Evolutionary conservation across 2,797 vertebrate genomes (phyloP).

Genomic region (Anguilla marmorata): DNA sequence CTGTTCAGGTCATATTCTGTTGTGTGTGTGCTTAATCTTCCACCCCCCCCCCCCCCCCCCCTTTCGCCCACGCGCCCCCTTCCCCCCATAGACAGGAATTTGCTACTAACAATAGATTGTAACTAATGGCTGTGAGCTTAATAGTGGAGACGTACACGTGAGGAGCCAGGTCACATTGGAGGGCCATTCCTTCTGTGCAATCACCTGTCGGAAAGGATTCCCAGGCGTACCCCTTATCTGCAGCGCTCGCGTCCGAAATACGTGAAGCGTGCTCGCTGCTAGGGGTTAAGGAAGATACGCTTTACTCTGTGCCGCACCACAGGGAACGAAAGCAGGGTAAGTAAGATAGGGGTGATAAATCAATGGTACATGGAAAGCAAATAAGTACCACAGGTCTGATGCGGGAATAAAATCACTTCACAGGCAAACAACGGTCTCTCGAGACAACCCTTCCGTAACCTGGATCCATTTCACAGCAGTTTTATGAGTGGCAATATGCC

Average conservation of each 20-base stretch:
- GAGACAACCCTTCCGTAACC: not conserved
- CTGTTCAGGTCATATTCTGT: not conserved
- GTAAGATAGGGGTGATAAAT: not conserved
- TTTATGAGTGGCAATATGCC: not conserved
- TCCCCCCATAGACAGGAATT: not conserved
- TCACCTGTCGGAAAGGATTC: conserved; percentile 15
- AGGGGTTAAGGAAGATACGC: not conserved
- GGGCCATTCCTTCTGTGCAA: not conserved
- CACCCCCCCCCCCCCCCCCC: no score
- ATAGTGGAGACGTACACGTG: not conserved
- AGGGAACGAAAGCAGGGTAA: not conserved
- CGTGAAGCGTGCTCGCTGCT: not conserved
- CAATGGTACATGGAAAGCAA: not conserved
- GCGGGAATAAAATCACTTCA: not conserved
- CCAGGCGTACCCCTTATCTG: not conserved
- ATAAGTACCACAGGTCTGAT: not conserved
- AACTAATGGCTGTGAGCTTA: conserved; percentile 11
- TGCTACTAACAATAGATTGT: conserved; percentile 15
- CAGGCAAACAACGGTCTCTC: not conserved
- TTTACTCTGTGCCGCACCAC: not conserved
- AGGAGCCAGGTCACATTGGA: conserved; percentile 1
- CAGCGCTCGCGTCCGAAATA: not conserved
- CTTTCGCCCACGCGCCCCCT: no score
- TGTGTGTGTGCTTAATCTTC: not conserved
- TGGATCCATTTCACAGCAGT: not conserved